Conservation (phyloP, 1,140 invertebrate species). For the Cherax quadricarinatus region DNA sequence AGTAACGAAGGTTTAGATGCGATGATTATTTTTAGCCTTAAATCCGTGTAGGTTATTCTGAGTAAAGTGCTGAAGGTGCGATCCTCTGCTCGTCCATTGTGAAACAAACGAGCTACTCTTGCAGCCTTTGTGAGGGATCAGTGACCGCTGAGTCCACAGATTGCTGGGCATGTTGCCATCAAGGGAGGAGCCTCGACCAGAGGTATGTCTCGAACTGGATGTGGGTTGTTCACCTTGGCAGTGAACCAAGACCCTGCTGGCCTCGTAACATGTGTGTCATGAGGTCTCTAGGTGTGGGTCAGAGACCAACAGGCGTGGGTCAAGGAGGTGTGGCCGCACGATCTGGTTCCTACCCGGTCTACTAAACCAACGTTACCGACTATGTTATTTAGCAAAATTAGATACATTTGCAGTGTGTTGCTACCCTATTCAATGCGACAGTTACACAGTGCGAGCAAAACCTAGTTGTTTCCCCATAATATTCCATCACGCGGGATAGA, state of each 20-base stretch:
- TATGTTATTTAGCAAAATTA: too few relatives aligned
- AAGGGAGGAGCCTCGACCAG: neutral
- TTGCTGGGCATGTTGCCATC: neutral
- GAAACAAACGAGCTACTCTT: neutral
- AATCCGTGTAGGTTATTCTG: too few relatives aligned
- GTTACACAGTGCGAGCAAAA: too few relatives aligned
- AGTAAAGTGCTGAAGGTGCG: too few relatives aligned
- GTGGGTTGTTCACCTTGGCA: slow-evolving; percentile 6
- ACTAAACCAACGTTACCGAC: too few relatives aligned
- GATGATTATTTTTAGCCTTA: too few relatives aligned
- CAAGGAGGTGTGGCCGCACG: neutral
- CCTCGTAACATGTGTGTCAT: neutral
- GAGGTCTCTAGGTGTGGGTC: neutral
- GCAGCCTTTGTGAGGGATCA: neutral
- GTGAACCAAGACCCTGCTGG: neutral
- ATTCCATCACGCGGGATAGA: too few relatives aligned
- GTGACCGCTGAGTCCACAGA: neutral
- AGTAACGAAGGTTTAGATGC: too few relatives aligned
- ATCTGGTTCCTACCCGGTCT: neutral
- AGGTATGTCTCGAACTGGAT: neutral
- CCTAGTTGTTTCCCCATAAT: too few relatives aligned
- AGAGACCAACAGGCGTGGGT: neutral
- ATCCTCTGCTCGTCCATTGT: too few relatives aligned
- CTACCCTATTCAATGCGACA: too few relatives aligned
- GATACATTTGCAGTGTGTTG: too few relatives aligned